A percentile compares a stretch with the other conserved stretches of the same genome.
These are phyloP conservation scores for Polypterus senegalus DNA, from an alignment of 2,113 vertebrate genomes.

Conservation along the genomic window DNA sequence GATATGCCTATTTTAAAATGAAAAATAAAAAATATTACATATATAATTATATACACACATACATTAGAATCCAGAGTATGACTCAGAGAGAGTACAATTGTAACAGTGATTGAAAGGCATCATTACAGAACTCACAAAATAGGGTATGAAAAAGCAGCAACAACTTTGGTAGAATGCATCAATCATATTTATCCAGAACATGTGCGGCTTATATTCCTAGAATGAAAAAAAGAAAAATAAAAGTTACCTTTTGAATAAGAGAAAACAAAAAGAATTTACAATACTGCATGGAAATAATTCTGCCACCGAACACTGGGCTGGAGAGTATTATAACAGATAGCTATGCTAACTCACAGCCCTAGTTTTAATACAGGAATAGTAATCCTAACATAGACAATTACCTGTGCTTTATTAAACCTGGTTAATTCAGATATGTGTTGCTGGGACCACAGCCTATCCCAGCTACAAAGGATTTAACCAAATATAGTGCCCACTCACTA, in stretches of 20 bases:
- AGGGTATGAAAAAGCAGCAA: slow-evolving; percentile 90
- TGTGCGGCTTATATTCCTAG: slow-evolving; percentile 83
- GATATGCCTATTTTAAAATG: slow-evolving; percentile 58
- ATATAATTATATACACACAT: neutral
- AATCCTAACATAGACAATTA: no score
- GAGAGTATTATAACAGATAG: no score
- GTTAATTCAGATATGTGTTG: no score
- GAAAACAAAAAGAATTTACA: neutral
- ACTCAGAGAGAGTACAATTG: neutral
- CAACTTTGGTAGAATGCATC: slow-evolving; percentile 95
- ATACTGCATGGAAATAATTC: neutral
- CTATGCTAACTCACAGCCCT: no score
- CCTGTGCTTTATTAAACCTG: no score
- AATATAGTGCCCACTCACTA: no score
- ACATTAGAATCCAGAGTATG: neutral
- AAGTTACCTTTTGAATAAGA: neutral
- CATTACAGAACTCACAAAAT: slow-evolving; percentile 69
- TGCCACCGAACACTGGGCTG: neutral
- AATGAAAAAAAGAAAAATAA: slow-evolving; percentile 8
- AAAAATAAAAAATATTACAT: neutral
- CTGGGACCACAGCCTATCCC: no score
- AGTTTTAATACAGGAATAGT: no score
- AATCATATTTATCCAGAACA: slow-evolving; percentile 97
- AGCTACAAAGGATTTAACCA: no score
- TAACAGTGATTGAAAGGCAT: neutral